These are phyloP conservation scores for Drosophila yakuba DNA, from an alignment of 1,140 invertebrate species.

Conservation along the genomic window DNA sequence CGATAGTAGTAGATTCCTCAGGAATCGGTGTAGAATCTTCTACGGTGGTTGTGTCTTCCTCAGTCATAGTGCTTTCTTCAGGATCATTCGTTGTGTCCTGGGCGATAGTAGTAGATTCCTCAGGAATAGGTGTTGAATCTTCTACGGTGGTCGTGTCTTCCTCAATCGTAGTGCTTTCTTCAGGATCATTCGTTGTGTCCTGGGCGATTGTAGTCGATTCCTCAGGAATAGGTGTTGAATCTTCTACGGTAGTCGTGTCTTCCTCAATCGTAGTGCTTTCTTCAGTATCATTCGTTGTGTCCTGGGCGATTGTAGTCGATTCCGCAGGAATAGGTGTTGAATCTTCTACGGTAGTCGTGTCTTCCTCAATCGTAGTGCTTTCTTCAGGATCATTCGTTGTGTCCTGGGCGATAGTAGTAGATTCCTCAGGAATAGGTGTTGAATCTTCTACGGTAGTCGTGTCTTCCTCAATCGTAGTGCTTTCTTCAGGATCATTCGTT, in stretches of 20 bases:
- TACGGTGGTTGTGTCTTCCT: not conserved
- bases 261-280: too few relatives aligned
- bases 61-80: too few relatives aligned
- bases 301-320: too few relatives aligned
- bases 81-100: too few relatives aligned
- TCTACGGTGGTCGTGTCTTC: not conserved
- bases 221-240: not conserved
- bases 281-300: too few relatives aligned
- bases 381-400: not conserved
- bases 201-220: not conserved
- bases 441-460: not conserved
- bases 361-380: not conserved
- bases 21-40: not conserved
- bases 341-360: not conserved
- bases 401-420: not conserved
- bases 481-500: not conserved
- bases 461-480: not conserved
- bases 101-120: too few relatives aligned
- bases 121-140: too few relatives aligned
- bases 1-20: not conserved
- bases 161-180: not conserved
- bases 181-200: not conserved
- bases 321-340: too few relatives aligned
- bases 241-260: not conserved
- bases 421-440: not conserved